Percentiles rank a stretch among this genome's conserved stretches.
Evolutionary conservation across 2,888 invertebrate species (phyloP).

Genomic region (Lamproptera curius): DNA sequence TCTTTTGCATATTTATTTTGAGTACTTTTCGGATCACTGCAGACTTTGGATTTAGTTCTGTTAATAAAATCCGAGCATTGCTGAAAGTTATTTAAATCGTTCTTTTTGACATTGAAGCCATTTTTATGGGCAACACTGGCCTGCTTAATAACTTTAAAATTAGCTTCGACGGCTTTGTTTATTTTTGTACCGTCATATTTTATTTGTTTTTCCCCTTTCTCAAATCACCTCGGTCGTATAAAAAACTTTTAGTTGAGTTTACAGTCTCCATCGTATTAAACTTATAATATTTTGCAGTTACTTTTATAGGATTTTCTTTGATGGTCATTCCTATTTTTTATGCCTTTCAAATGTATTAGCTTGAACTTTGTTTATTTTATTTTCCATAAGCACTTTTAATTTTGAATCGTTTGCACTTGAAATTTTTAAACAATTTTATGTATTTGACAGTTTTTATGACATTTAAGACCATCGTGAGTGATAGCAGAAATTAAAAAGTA

Average conservation of each 20-base stretch:
- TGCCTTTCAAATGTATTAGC: conserved; percentile 8
- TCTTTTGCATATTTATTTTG: no score
- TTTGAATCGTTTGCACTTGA: conserved; percentile 4
- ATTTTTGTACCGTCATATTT: conserved; percentile 8
- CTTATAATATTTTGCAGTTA: no score
- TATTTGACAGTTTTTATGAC: not conserved
- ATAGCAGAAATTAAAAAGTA: not conserved
- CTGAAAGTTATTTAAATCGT: not conserved
- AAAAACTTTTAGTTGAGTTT: conserved; percentile 2
- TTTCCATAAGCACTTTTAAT: conserved; percentile 8
- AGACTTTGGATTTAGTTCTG: no score
- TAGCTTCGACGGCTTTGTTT: conserved; percentile 4
- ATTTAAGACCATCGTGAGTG: not conserved
- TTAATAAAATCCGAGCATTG: no score
- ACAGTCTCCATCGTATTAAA: no score
- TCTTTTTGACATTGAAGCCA: not conserved
- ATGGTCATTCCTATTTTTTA: conserved; percentile 3
- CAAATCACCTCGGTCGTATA: conserved; percentile 13
- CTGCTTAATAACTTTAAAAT: conserved; percentile 2
- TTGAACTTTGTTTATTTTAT: conserved; percentile 7
- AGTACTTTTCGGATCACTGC: no score
- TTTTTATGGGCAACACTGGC: not conserved
- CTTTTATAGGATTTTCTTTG: no score
- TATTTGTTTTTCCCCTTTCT: not conserved
- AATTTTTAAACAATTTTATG: conserved; percentile 9